Evolutionary conservation across 2,113 vertebrate genomes (phyloP).

Genomic region (Murina feae): DNA sequence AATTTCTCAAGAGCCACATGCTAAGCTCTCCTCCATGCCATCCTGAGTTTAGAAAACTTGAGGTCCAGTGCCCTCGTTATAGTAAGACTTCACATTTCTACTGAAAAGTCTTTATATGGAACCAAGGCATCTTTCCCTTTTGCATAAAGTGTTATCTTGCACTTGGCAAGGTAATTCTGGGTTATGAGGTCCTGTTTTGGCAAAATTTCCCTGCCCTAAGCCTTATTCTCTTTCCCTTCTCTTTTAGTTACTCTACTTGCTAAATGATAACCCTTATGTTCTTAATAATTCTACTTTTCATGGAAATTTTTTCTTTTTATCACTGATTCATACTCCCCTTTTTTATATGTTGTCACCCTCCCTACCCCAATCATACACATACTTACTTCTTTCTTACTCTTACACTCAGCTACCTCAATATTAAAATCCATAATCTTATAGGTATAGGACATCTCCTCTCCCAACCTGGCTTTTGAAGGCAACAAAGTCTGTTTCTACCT

Average conservation of each 20-base stretch:
- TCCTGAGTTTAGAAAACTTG: not conserved
- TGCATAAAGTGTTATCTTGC: not conserved
- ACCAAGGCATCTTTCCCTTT: not conserved
- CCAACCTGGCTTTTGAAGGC: not conserved
- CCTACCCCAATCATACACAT: not conserved
- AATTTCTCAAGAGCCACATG: not conserved
- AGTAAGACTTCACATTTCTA: not conserved
- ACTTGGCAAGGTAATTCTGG: slow-evolving; percentile 10
- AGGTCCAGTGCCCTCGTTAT: not conserved
- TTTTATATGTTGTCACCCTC: not conserved
- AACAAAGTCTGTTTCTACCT: not conserved
- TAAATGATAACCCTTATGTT: not conserved
- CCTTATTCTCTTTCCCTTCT: not conserved
- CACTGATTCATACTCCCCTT: not conserved
- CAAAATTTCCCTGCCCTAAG: not conserved
- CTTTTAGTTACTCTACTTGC: not conserved
- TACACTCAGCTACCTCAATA: not conserved
- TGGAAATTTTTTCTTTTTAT: not conserved
- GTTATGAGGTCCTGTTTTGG: not conserved
- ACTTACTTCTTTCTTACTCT: not conserved
- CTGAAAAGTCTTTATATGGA: not conserved
- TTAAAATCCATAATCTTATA: not conserved
- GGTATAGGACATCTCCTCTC: not conserved
- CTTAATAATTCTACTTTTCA: not conserved
- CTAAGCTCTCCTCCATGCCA: not conserved